A percentile compares a stretch with the other conserved stretches of the same genome.
Conservation (phyloP, 2,888 invertebrate species). For the Margaritifera margaritifera region DNA sequence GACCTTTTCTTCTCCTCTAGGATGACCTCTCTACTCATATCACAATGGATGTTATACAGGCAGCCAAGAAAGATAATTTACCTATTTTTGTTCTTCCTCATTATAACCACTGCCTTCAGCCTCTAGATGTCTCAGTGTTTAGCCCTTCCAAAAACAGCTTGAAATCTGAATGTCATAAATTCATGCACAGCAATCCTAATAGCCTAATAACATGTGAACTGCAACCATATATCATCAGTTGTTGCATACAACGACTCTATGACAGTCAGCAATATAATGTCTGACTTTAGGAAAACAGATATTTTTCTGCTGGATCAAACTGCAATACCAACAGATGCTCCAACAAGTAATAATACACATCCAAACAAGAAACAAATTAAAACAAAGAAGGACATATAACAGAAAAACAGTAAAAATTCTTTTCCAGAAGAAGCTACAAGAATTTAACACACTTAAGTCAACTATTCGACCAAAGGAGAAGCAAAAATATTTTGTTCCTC, state of each 20-base stretch:
- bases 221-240: constrained; percentile 7
- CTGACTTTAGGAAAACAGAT: constrained; percentile 12
- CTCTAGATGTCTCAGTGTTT: constrained; percentile 28
- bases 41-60: constrained; percentile 18
- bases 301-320: constrained; percentile 24
- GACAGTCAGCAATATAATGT: constrained; percentile 11
- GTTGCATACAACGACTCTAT: constrained; percentile 3
- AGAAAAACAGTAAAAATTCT: constrained; percentile 18
- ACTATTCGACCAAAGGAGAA: constrained; percentile 11
- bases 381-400: constrained; percentile 12
- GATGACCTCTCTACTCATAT: constrained; percentile 29
- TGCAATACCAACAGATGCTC: constrained; percentile 1
- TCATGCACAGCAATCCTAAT: too few relatives aligned
- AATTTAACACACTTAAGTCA: background rate
- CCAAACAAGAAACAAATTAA: background rate
- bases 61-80: constrained; percentile 13
- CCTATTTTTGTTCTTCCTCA: constrained; percentile 24
- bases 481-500: constrained; percentile 8
- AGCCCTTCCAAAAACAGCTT: constrained; percentile 24
- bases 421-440: constrained; percentile 11
- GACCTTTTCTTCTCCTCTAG: constrained; percentile 22
- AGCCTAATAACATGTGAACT: constrained; percentile 11
- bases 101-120: constrained; percentile 26
- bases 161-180: too few relatives aligned
- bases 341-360: constrained; percentile 10